These are phyloP conservation scores for Erithacus rubecula DNA, from an alignment of 2,797 vertebrate genomes.

Conservation along the genomic window DNA sequence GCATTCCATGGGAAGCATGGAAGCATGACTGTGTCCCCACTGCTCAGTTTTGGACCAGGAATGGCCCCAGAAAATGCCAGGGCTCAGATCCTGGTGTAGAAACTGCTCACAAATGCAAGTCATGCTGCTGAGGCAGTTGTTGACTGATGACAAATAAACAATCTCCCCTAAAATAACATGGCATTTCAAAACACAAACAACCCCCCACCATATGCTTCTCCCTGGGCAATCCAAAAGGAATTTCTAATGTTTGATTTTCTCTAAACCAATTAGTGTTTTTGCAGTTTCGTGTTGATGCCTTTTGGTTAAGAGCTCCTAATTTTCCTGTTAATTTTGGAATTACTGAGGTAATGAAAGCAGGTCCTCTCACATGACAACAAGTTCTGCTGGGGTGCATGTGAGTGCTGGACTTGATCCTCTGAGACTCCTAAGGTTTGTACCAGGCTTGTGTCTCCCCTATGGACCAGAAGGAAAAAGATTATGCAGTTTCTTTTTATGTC, in stretches of 20 bases:
- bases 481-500: background rate
- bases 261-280: background rate
- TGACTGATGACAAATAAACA: background rate
- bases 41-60: background rate
- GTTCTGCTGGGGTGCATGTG: background rate
- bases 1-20: rapidly evolving
- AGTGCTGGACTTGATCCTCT: background rate
- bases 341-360: background rate
- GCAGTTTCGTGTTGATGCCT: background rate
- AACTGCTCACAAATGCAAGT: background rate
- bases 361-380: background rate
- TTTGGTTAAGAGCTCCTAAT: background rate
- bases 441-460: background rate
- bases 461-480: background rate
- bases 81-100: background rate
- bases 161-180: background rate
- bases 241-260: background rate
- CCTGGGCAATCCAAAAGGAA: background rate
- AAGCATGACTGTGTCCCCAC: background rate
- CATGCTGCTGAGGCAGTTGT: background rate
- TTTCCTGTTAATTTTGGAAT: background rate
- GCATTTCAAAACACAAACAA: background rate
- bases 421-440: background rate
- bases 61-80: rapidly evolving
- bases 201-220: rapidly evolving